Base-by-base conservation (phyloP, 2,797 vertebrate genomes). In the Hirundo rustica region DNA sequence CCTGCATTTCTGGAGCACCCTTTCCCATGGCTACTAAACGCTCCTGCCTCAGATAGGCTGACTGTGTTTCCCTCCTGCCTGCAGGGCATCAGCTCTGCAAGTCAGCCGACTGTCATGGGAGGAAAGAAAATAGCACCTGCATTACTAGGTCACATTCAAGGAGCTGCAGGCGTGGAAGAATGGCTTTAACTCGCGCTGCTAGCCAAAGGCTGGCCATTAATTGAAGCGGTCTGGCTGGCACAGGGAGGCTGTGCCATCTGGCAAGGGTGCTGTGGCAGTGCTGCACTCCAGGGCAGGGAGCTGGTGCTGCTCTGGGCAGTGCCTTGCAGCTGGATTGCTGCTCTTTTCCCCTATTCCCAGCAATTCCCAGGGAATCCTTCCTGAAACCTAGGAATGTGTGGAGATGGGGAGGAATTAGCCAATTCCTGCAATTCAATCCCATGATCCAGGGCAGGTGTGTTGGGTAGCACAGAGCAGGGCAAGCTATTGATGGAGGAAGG, bases 111-210 rank as follows among this genome's bases (percentile, higher is more conserved):
- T 92, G 78, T 93, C 87, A 89, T 13, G 6, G 62, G 91, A 91
- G 75, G 73, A 77, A 80, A 91, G 87, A 92, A 95, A 96, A 89
- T 62, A 93, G 91, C 76, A 84, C 92, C 85, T 93, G 82, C 62
- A 11, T 89, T 85, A 60, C 81, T 81, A 68, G 93, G 91, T 93
- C 91, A 88, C 2, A 23, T 85, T 91, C 61, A 54, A 87, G 78
- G 75, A 91, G 87, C 89, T 83, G 61, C 53, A 74, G 68, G 81
- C 74, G 53, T n/a, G 60, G 70, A 81, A 92, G 42, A 84, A 42
- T 9, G 13, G 85, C 65, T 85, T 78, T 92, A 78, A 25, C 19
- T 77, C 0, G 0, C 0, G 6, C 54, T 2, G 1, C 54, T 76
- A 85, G 75, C 72, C 11, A 1, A 50, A 1, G 0, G 48, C 72